Evolutionary conservation across 2,888 invertebrate genomes (phyloP).

Genomic region (Eremobia ochroleuca): DNA sequence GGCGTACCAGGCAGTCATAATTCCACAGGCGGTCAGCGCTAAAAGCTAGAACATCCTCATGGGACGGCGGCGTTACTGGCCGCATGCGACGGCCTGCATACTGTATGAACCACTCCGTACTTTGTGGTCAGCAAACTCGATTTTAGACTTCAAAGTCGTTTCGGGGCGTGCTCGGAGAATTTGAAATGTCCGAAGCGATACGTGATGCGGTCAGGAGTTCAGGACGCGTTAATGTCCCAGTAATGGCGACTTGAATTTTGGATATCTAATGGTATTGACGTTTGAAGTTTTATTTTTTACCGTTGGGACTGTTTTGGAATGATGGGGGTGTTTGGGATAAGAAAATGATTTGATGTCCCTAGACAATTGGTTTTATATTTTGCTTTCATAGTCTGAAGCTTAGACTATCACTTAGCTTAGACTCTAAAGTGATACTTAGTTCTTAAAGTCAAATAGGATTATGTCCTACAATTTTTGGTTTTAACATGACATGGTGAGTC

Average conservation of each 20-base stretch:
- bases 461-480: no score
- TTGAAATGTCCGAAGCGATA: slow-evolving; percentile 68
- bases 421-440: no score
- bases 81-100: slow-evolving; percentile 82
- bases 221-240: slow-evolving; percentile 57
- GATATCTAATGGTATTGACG: slow-evolving; percentile 43
- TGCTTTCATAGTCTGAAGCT: neutral
- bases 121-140: slow-evolving; percentile 89
- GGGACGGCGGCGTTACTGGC: slow-evolving; percentile 72
- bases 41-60: slow-evolving; percentile 81
- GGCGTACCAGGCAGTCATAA: slow-evolving; percentile 78
- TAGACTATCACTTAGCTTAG: neutral
- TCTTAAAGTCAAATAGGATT: neutral
- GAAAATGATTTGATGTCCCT: neutral
- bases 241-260: slow-evolving; percentile 64
- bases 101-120: slow-evolving; percentile 83
- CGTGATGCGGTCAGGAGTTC: slow-evolving; percentile 71
- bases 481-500: neutral
- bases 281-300: slow-evolving; percentile 53
- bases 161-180: slow-evolving; percentile 69
- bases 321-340: neutral
- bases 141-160: slow-evolving; percentile 89
- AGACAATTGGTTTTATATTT: neutral
- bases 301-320: slow-evolving; percentile 17
- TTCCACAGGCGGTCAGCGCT: slow-evolving; percentile 79